A percentile compares a stretch with the other conserved stretches of the same genome.
Evolutionary conservation across 1,140 invertebrate genomes (phyloP).

Genomic region (Papilio machaon): DNA sequence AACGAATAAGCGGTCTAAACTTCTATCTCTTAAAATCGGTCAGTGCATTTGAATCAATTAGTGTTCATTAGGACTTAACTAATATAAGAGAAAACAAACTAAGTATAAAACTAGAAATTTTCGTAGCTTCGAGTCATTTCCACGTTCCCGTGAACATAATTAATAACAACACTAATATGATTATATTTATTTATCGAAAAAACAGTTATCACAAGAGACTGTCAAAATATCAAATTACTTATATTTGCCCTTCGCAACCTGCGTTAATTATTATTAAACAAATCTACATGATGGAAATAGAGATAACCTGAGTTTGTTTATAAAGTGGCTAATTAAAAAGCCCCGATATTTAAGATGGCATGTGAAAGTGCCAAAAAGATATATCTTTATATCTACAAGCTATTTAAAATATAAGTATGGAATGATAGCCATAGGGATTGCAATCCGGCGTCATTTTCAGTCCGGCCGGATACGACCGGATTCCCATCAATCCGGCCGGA

Average conservation of each 20-base stretch:
- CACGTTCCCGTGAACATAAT: not conserved
- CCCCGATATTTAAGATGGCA: not conserved
- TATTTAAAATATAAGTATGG: too few species aligned
- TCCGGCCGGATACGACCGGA: too few species aligned
- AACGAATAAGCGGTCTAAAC: too few species aligned
- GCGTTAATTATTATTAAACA: not conserved
- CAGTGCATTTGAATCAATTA: not conserved
- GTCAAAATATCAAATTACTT: slow-evolving; percentile 15
- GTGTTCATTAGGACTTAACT: not conserved
- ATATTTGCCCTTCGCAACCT: slow-evolving; percentile 1
- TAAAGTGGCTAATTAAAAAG: not conserved
- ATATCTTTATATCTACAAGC: too few species aligned
- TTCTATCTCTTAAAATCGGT: too few species aligned
- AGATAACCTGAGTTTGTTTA: not conserved
- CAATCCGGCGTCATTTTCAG: too few species aligned
- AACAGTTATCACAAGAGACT: not conserved
- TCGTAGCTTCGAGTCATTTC: not conserved
- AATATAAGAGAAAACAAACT: not conserved
- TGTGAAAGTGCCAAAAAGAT: not conserved
- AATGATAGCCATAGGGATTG: too few species aligned
- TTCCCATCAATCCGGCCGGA: too few species aligned
- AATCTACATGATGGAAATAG: not conserved
- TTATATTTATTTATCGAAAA: not conserved
- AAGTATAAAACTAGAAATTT: slow-evolving; percentile 3
- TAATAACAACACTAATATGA: not conserved